These are phyloP conservation scores for Ramazzottius varieornatus DNA, from an alignment of 2,888 invertebrate genomes.

Conservation along the genomic window DNA sequence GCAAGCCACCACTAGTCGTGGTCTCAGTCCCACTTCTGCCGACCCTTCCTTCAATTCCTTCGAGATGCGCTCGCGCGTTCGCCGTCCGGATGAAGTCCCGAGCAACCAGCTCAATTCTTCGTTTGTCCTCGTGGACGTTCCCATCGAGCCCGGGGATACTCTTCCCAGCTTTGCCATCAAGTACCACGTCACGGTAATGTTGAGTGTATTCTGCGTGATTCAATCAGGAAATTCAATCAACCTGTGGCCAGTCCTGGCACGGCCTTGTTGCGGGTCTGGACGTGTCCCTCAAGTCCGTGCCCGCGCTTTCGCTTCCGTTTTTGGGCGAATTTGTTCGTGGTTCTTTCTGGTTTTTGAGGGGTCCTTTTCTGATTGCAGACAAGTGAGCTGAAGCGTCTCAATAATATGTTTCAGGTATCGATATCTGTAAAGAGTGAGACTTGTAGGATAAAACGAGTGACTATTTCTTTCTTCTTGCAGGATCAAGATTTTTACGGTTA, in stretches of 20 bases:
- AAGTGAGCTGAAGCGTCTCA: background rate
- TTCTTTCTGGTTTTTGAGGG: background rate
- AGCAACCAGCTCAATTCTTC: background rate
- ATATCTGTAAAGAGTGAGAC: too few species aligned
- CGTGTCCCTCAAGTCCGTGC: background rate
- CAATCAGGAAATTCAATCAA: too few species aligned
- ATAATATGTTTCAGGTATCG: background rate
- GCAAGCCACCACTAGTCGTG: too few species aligned
- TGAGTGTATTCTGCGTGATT: too few species aligned
- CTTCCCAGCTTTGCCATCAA: constrained; percentile 1
- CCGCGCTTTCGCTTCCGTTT: too few species aligned
- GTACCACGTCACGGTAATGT: constrained; percentile 3
- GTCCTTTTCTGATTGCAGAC: background rate
- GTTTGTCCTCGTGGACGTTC: background rate
- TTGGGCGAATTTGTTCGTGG: background rate
- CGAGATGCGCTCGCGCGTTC: background rate
- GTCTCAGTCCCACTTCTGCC: too few species aligned
- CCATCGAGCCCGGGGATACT: background rate
- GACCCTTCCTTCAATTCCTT: too few species aligned
- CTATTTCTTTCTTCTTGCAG: too few species aligned
- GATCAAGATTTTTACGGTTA: background rate
- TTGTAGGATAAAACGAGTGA: too few species aligned
- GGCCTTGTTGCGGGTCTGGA: background rate
- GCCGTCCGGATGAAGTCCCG: background rate
- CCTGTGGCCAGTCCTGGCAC: background rate